These are phyloP conservation scores for Ceyx margarethae DNA, from an alignment of 2,113 vertebrate genomes.

Conservation along the genomic window DNA sequence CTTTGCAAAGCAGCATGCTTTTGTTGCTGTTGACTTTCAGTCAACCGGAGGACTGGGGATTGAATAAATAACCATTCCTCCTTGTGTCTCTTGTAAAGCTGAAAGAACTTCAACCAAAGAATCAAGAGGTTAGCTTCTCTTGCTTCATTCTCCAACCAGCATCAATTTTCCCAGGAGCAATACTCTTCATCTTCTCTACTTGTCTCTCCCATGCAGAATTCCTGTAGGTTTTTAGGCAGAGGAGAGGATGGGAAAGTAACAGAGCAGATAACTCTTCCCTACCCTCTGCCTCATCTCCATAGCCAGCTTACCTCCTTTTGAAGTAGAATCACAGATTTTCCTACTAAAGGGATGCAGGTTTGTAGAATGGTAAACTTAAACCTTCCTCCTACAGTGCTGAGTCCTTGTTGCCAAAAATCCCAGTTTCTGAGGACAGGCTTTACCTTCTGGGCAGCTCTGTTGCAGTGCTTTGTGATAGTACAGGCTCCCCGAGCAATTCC, in stretches of 20 bases:
- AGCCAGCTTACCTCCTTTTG: neutral
- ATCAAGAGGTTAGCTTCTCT: neutral
- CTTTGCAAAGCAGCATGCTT: neutral
- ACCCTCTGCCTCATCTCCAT: neutral
- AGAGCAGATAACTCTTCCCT: neutral
- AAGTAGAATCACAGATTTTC: neutral
- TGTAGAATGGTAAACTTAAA: neutral
- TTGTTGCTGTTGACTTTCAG: neutral
- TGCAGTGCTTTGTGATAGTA: neutral
- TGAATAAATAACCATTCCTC: neutral
- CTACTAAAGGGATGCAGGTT: neutral
- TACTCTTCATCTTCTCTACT: neutral
- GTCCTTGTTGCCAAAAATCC: neutral
- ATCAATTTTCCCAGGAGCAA: neutral
- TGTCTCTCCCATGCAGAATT: neutral
- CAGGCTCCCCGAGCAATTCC: neutral
- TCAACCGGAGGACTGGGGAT: neutral
- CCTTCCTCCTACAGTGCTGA: neutral
- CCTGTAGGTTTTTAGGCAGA: neutral
- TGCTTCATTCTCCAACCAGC: neutral
- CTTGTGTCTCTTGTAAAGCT: neutral
- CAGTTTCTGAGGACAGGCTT: neutral
- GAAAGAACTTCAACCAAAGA: neutral
- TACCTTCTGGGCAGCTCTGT: too few relatives aligned
- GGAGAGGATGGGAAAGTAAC: neutral